Conservation (phyloP, 2,888 invertebrate species). For the Pristionchus mayeri region DNA sequence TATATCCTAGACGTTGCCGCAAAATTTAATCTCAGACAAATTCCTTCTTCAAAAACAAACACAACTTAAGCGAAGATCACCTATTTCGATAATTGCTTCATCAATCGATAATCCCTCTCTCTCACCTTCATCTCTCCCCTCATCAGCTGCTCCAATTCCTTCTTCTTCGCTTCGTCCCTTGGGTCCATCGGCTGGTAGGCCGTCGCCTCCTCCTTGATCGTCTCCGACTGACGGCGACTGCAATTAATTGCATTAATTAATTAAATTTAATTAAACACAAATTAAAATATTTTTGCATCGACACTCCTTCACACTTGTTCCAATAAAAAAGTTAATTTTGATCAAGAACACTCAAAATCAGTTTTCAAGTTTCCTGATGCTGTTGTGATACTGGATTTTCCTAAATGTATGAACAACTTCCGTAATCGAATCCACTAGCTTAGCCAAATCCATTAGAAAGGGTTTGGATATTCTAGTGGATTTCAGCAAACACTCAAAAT, state of each 20-base stretch:
- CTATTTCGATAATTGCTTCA: too few species aligned
- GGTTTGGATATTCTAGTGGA: background rate
- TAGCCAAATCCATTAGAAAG: too few species aligned
- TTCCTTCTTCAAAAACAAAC: background rate
- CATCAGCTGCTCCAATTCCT: background rate
- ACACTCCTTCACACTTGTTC: too few species aligned
- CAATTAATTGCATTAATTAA: background rate
- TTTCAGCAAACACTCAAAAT: background rate
- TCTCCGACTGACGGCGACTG: slow-evolving; percentile 47
- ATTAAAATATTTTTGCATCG: background rate
- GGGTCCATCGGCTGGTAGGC: slow-evolving; percentile 39
- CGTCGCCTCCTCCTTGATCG: slow-evolving; percentile 44
- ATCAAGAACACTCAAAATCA: too few species aligned
- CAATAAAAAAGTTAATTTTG: too few species aligned
- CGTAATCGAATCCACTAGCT: too few species aligned
- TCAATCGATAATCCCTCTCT: background rate
- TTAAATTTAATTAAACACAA: background rate
- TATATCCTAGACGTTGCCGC: too few species aligned
- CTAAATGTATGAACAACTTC: too few species aligned
- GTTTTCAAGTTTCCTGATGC: too few species aligned
- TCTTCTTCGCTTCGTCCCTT: background rate
- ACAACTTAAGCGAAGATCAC: background rate
- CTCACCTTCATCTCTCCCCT: background rate
- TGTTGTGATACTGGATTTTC: too few species aligned
- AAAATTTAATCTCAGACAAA: too few species aligned